Evolutionary conservation across 1,140 invertebrate species (phyloP), one percentile per base, ranked within the genome.

Genomic region (Papilio polyxenes): DNA sequence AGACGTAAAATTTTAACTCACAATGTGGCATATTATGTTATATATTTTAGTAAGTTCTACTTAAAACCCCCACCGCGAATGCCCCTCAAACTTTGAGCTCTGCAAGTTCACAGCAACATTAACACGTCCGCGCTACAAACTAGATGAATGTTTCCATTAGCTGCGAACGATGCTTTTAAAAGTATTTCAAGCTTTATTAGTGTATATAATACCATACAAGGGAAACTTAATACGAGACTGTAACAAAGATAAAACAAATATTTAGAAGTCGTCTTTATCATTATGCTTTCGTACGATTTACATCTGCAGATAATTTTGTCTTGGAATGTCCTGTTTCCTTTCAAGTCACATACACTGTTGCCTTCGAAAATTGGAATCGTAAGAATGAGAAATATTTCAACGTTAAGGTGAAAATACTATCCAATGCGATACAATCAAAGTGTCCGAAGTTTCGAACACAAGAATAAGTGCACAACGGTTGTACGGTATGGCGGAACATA

Each of bases 111-210:
- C 23, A 65, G 23, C 20, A 65, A 31, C 62, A 23, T 65, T 65
- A 65, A 65, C n/a, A 65, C 59, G 59, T 65, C 59, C 59, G 10
- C 8, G 10, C 20, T 65, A 23, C 20, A 10, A 65, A 65, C 20
- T 65, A 65, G 59, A 65, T 65, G 59, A 65, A 65, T 65, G 59
- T 65, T 65, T 65, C 23, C 62, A 65, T 62, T 62, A 62, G 59
- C n/a, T 9, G n/a, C n/a, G n/a, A 62, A 20, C 13, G 15, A 62
- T 20, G 59, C 59, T 62, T 62, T 62, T 62, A 62, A 62, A 23
- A 62, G n/a, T 23, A 23, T 62, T 62, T 62, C n/a, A 23, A 62
- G 59, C 6, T 20, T 23, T 62, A 23, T 7, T 8, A 23, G 59
- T 17, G 56, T n/a, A 15, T 3, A 62, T 62, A 56, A 56, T 56